Conservation (phyloP, 1,140 invertebrate species). For the Penaeus vannamei region DNA sequence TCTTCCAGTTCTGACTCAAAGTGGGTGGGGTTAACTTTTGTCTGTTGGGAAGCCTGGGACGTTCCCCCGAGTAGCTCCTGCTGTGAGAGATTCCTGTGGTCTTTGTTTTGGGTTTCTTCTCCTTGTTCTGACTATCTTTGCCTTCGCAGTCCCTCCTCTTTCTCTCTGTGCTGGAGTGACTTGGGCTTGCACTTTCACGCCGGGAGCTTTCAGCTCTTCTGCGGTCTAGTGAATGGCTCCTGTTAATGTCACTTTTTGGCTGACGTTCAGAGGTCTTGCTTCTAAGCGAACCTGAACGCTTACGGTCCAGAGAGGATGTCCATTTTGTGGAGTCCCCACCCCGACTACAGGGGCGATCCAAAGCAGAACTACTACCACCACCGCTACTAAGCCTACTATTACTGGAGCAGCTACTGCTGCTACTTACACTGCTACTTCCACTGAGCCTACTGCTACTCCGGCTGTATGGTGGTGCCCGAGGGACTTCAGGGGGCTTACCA, state of each 20-base stretch:
- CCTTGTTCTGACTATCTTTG: constrained; percentile 45
- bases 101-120: constrained; percentile 56
- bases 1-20: constrained; percentile 5
- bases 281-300: constrained; percentile 54
- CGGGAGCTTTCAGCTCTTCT: constrained; percentile 59
- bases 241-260: constrained; percentile 49
- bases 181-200: constrained; percentile 51
- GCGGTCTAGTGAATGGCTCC: constrained; percentile 57
- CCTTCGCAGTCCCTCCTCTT: constrained; percentile 56
- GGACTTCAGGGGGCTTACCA: constrained; percentile 65
- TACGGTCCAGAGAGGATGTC: constrained; percentile 64
- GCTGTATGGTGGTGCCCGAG: constrained; percentile 64
- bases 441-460: constrained; percentile 60
- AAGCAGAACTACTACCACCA: constrained; percentile 39
- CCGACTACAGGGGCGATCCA: constrained; percentile 29
- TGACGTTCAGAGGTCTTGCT: constrained; percentile 49
- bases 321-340: constrained; percentile 48
- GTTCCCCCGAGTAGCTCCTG: constrained; percentile 57
- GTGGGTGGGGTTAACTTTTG: constrained; percentile 50
- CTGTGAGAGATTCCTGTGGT: constrained; percentile 26
- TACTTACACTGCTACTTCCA: constrained; percentile 66
- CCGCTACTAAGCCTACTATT: constrained; percentile 50
- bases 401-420: constrained; percentile 50
- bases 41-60: constrained; percentile 40
- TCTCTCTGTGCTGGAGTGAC: constrained; percentile 49